These are phyloP conservation scores for Archegozetes longisetosus DNA, from an alignment of 1,140 invertebrate species.

Conservation along the genomic window DNA sequence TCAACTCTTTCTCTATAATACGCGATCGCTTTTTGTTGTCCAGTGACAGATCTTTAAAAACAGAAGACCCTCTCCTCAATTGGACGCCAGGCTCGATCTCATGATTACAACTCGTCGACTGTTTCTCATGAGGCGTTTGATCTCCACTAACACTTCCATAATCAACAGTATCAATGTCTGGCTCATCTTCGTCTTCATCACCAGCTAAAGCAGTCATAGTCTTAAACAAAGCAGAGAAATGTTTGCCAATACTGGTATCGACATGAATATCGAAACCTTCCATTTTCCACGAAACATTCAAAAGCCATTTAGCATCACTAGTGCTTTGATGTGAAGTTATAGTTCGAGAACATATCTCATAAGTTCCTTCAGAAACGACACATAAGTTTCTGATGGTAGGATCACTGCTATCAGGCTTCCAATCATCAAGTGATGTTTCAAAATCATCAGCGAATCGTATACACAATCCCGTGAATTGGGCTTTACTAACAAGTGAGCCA, in stretches of 20 bases:
- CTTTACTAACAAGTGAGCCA: slow-evolving; percentile 60
- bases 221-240: slow-evolving; percentile 76
- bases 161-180: slow-evolving; percentile 9
- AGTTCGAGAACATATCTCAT: slow-evolving; percentile 86
- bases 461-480: slow-evolving; percentile 47
- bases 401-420: slow-evolving; percentile 79
- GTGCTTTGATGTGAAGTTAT: slow-evolving; percentile 40
- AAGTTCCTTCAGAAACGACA: slow-evolving; percentile 91
- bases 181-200: slow-evolving; percentile 29
- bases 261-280: slow-evolving; percentile 94
- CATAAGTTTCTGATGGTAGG: slow-evolving; percentile 80
- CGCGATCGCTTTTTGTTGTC: slow-evolving; percentile 76
- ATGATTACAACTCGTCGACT: not conserved
- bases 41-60: slow-evolving; percentile 65
- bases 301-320: slow-evolving; percentile 89
- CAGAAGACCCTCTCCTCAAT: slow-evolving; percentile 38
- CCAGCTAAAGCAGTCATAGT: slow-evolving; percentile 83
- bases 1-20: slow-evolving; percentile 93
- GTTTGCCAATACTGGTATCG: slow-evolving; percentile 89
- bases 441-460: slow-evolving; percentile 90
- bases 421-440: slow-evolving; percentile 86
- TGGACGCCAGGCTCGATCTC: not conserved
- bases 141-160: slow-evolving; percentile 21
- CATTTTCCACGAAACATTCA: slow-evolving; percentile 98
- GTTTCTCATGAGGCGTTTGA: slow-evolving; percentile 16